Base-by-base conservation (phyloP, 2,888 invertebrate genomes). In the Callyntrura guangdongensis region DNA sequence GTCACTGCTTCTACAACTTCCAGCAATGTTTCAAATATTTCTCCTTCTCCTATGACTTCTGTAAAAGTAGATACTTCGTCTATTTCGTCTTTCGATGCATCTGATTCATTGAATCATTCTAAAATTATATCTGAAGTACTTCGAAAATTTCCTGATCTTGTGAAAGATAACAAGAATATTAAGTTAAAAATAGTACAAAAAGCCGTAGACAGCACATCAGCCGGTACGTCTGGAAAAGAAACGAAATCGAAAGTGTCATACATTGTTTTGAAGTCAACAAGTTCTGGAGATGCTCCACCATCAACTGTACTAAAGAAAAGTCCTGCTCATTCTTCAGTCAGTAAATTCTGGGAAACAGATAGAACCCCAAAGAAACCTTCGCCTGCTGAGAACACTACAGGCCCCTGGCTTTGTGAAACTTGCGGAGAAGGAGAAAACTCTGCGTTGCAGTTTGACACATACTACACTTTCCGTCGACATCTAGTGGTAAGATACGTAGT, bases 101-200 rank as follows among this genome's bases (percentile, higher is more conserved):
- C 36, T 6, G 92, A 92, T 45, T 47, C 86, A 61, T 64, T 94
- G 56, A 97, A 97, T 95, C 98, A 98, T 95, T 97, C 98, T 0
- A 98, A 97, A 95, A 97, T 98, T 83, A 98, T 98, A 88, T 97
- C 97, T 91, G 98, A 98, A 93, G 97, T 98, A 0, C 95, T 98
- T 56, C 98, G 98, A 93, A 98, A 98, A 94, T 98, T 98, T 95
- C 98, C 98, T 0, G 97, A 98, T 95, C 96, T 98, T 91, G 97
- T 98, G 0, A 97, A 97, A 94, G 97, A 97, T 94, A 98, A 97
- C 94, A 98, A 98, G 95, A 98, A 97, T 94, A 98, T 98, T 49
- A 97, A 97, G 94, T 95, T 98, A 17, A 98, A 98, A 95, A 98
- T 98, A 92, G 96, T 98, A 95, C 97, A 97, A 89, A 96, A 96